phyloP scores from a whole-genome alignment of 2,888 invertebrate genomes.

The Catonia carolina region DNA sequence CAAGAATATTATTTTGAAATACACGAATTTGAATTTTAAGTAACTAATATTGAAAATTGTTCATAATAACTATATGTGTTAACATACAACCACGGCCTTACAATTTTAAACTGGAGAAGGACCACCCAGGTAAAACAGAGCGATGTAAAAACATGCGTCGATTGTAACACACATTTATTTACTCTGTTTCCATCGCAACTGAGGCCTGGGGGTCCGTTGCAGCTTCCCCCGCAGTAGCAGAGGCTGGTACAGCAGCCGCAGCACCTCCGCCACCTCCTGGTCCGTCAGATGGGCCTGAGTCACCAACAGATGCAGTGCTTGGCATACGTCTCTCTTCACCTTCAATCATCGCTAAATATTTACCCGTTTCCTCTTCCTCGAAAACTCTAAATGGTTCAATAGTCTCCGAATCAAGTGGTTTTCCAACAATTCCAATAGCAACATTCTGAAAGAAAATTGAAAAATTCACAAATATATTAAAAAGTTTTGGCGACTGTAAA shows the following conservation, averaged over 20 bases:
- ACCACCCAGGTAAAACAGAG: too few relatives aligned
- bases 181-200: conserved; percentile 50
- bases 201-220: conserved; percentile 46
- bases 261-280: conserved; percentile 41
- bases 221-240: conserved; percentile 40
- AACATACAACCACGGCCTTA: too few relatives aligned
- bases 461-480: conserved; percentile 4
- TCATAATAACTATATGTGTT: too few relatives aligned
- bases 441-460: conserved; percentile 60
- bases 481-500: neutral
- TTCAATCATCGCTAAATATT: conserved; percentile 54
- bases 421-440: conserved; percentile 88
- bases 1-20: too few relatives aligned
- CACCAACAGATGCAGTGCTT: conserved; percentile 34
- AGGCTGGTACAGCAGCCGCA: conserved; percentile 30
- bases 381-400: conserved; percentile 74
- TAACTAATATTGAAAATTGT: too few relatives aligned
- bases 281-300: conserved; percentile 31
- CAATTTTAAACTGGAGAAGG: too few relatives aligned
- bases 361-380: conserved; percentile 63
- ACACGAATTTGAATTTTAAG: too few relatives aligned
- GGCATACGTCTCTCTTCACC: conserved; percentile 47
- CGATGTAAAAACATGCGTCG: too few relatives aligned
- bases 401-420: conserved; percentile 57
- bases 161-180: conserved; percentile 22